Percentiles rank a stretch among this genome's conserved stretches.
These are phyloP conservation scores for Drosophila mimetica DNA, from an alignment of 2,888 invertebrate genomes.

Conservation along the genomic window DNA sequence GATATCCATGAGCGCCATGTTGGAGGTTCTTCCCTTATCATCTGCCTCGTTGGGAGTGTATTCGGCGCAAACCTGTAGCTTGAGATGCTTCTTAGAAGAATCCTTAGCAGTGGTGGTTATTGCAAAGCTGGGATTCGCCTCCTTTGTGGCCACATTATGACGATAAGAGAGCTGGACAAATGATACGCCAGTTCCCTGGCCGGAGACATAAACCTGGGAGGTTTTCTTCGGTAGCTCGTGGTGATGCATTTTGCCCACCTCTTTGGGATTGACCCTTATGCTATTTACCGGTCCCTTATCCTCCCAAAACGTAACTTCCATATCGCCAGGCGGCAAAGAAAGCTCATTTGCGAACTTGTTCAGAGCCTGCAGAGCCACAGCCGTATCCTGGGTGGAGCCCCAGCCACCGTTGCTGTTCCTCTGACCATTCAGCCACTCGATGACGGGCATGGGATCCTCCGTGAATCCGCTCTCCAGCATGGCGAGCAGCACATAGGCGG, in stretches of 20 bases:
- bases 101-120: slow-evolving; percentile 94
- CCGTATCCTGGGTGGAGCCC: slow-evolving; percentile 91
- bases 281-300: slow-evolving; percentile 23
- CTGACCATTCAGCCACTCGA: slow-evolving; percentile 90
- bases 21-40: slow-evolving; percentile 86
- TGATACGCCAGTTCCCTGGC: slow-evolving; percentile 92
- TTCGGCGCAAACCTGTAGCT: slow-evolving; percentile 92
- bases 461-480: slow-evolving; percentile 83
- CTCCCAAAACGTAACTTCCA: slow-evolving; percentile 22
- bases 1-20: slow-evolving; percentile 96
- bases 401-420: slow-evolving; percentile 90
- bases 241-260: slow-evolving; percentile 92
- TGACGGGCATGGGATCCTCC: slow-evolving; percentile 85
- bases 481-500: slow-evolving; percentile 93
- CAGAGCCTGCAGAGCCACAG: slow-evolving; percentile 89
- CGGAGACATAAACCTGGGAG: slow-evolving; percentile 89
- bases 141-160: slow-evolving; percentile 93
- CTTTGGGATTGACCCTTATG: slow-evolving; percentile 88
- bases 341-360: slow-evolving; percentile 85
- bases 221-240: slow-evolving; percentile 86
- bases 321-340: slow-evolving; percentile 18
- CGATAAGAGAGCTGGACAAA: slow-evolving; percentile 91
- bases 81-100: slow-evolving; percentile 91
- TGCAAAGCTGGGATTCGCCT: slow-evolving; percentile 93
- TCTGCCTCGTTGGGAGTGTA: slow-evolving; percentile 81